Conservation (phyloP, 2,113 vertebrate species). For the Gobio gobio region DNA sequence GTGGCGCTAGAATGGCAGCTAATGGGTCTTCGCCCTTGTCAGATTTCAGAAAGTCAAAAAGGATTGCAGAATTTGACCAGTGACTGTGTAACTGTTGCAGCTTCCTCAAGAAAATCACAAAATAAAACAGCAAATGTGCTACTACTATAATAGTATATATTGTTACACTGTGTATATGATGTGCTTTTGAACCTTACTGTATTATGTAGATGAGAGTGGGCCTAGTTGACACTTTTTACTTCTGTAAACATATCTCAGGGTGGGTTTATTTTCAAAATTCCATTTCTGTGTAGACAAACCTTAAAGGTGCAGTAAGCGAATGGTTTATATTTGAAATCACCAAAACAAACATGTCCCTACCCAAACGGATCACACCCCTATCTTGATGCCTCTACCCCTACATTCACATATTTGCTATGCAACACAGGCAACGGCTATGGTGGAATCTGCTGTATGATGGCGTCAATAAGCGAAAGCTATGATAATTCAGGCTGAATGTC, state of each 20-base stretch:
- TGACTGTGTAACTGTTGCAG: constrained; percentile 18
- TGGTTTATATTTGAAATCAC: no score
- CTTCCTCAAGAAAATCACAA: not conserved
- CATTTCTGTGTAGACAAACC: not conserved
- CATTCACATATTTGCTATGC: no score
- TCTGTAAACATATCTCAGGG: not conserved
- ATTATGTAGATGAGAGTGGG: not conserved
- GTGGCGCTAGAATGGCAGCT: constrained; percentile 68
- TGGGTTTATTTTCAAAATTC: not conserved
- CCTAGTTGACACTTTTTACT: not conserved
- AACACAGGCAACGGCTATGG: no score
- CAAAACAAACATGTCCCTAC: no score
- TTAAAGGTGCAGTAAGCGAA: not conserved
- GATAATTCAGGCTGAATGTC: no score
- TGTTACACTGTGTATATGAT: not conserved
- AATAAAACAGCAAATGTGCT: not conserved
- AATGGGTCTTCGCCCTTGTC: constrained; percentile 77
- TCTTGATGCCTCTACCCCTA: no score
- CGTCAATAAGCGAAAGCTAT: no score
- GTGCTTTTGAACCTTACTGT: not conserved
- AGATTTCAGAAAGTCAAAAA: constrained; percentile 65
- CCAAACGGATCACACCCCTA: no score
- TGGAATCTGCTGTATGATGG: no score
- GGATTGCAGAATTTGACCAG: constrained; percentile 44
- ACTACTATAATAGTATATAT: not conserved